Evolutionary conservation across 2,113 vertebrate genomes (phyloP), one percentile per base, ranked within the genome.

Genomic region (Pangasianodon hypophthalmus): DNA sequence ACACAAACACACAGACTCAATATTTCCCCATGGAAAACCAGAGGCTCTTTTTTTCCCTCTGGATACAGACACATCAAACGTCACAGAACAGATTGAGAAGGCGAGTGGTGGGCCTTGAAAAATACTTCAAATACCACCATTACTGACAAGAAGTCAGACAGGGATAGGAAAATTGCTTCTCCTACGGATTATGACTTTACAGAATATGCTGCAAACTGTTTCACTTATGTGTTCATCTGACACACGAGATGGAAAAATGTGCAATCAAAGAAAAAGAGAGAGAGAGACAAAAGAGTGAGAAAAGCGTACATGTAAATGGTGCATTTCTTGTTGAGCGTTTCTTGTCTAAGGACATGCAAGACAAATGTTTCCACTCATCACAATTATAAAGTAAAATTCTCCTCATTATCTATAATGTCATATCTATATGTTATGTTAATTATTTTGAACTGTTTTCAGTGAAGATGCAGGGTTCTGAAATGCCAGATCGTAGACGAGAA

Each of bases 11-110:
- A 26, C 6, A 44, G 80, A 44, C 46, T 90, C 85, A 77, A 73
- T 92, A 88, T 90, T 90, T 88, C 87, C 67, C 56, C 24, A 64
- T 24, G 29, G 84, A 88, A 50, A 84, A 82, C 18, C 84, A 82
- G n/a, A 32, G 54, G 13, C 41, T 86, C 56, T 58, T 48, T 71
- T 80, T 90, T 81, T 3, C 54, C 56, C 44, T 85, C 32, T 69
- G 26, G 56, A 87, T 91, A 81, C 62, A 89, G 67, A 87, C 79
- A 46, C 32, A 58, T 77, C 67, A 89, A 67, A 56, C 44, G 10
- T 44, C 32, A 54, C 26, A 18, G 41, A 41, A 87, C 21, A 91
- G 56, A 58, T n/a, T 19, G 44, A 50, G 44, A 48, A 48, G 41
- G 56, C 44, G 32, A 91, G 58, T 29, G 69, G n/a, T 0, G 46